Conservation (phyloP, 1,140 invertebrate species). For the Apis cerana region DNA sequence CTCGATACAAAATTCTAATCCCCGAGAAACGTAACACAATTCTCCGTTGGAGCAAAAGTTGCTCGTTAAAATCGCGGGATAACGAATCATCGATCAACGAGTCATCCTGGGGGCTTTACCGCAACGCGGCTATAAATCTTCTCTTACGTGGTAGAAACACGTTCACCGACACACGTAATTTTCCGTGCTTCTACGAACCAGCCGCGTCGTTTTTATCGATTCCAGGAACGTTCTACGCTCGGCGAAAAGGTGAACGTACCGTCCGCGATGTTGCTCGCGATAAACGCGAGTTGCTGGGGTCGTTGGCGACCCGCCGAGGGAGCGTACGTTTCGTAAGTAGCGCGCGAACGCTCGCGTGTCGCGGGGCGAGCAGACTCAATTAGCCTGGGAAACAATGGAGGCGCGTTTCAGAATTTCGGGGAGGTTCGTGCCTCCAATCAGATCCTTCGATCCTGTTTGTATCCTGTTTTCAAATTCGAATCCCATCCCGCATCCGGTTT, state of each 20-base stretch:
- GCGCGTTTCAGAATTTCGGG: too few relatives aligned
- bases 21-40: too few relatives aligned
- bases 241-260: slow-evolving; percentile 52
- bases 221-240: background rate
- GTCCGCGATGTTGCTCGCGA: background rate
- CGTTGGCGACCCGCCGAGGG: background rate
- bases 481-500: too few relatives aligned
- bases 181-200: slow-evolving; percentile 14
- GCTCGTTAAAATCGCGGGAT: too few relatives aligned
- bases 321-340: slow-evolving; percentile 34
- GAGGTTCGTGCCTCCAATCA: too few relatives aligned
- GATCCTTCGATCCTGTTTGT: too few relatives aligned
- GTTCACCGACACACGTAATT: background rate
- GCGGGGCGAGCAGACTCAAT: too few relatives aligned
- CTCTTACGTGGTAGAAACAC: background rate
- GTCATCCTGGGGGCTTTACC: background rate
- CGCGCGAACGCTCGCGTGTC: slow-evolving; percentile 6
- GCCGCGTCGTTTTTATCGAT: slow-evolving; percentile 18
- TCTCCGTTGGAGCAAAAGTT: too few relatives aligned
- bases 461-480: too few relatives aligned
- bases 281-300: slow-evolving; percentile 21
- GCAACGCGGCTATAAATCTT: background rate
- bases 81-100: too few relatives aligned
- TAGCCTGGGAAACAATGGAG: too few relatives aligned
- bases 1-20: too few relatives aligned